phyloP scores from a whole-genome alignment of 1,140 invertebrate species.

The Achroia grisella region DNA sequence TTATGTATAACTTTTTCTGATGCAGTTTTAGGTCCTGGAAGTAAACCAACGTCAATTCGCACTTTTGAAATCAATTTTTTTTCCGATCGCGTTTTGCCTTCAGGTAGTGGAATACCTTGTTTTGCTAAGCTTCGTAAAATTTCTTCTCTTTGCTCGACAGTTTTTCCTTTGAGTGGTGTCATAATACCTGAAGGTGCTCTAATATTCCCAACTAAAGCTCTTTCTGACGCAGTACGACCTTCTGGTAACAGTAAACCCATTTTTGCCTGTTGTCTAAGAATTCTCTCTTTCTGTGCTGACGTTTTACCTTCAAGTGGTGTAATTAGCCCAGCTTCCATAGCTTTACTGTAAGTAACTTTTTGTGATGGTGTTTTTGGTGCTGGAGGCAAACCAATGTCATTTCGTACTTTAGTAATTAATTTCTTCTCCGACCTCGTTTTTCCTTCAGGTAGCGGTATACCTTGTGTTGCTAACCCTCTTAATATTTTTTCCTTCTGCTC shows the following conservation, averaged over 20 bases:
- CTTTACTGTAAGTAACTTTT: constrained; percentile 16
- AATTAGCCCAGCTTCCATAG: constrained; percentile 16
- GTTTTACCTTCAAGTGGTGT: constrained; percentile 29
- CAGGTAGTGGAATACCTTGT: constrained; percentile 13
- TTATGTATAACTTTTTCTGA: constrained; percentile 11
- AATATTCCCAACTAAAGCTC: constrained; percentile 10
- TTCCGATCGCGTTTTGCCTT: constrained; percentile 14
- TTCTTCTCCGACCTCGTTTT: constrained; percentile 11
- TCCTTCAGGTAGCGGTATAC: constrained; percentile 16
- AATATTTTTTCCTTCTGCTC: constrained; percentile 30
- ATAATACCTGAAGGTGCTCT: constrained; percentile 6
- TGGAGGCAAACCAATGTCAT: constrained; percentile 25
- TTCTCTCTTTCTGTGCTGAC: constrained; percentile 28
- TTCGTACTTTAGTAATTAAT: constrained; percentile 27
- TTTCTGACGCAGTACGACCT: constrained; percentile 23
- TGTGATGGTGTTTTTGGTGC: constrained; percentile 12
- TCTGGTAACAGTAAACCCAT: constrained; percentile 23
- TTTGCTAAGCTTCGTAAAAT: constrained; percentile 12
- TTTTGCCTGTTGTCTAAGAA: constrained; percentile 14
- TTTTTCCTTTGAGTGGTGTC: constrained; percentile 21
- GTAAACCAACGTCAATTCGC: constrained; percentile 10
- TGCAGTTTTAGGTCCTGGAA: constrained; percentile 13
- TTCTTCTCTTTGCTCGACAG: constrained; percentile 14
- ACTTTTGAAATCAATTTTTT: constrained; percentile 16
- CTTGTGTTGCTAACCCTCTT: constrained; percentile 16